Evolutionary conservation across 2,797 vertebrate species (phyloP), one percentile per base, ranked within the genome.

Genomic region (Anableps anableps): DNA sequence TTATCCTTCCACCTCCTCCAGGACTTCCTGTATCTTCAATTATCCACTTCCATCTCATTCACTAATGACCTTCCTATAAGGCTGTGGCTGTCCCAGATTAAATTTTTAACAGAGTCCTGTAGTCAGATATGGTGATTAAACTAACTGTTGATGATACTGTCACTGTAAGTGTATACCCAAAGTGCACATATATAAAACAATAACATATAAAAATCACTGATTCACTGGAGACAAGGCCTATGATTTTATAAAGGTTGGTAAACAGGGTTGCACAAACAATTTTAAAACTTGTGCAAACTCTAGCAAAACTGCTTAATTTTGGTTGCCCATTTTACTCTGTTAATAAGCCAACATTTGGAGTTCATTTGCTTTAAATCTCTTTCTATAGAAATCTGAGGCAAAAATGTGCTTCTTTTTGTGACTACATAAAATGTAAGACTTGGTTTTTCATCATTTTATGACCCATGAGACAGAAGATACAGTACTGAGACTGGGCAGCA

Each of bases 11-110:
- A 76, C 73, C 51, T 88, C 80, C 72, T 79, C 70, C 31, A 70
- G 13, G 43, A 80, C 81, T 85, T 89, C 77, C 88, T 90, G 91
- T 85, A 88, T 81, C 78, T 81, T 87, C 86, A 90, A 79, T 89
- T 72, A 87, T 84, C 78, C 74, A 76, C 58, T 77, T 88, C 80
- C 77, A 75, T 79, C 75, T 79, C 6, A 75, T 80, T 79, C 41
- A 29, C 73, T 55, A 68, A 85, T 10, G 45, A 80, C 75, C 11
- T 53, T 75, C 64, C 78, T 29, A 19, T 51, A 68, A 80, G 71
- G 48, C 53, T 66, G 48, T 0, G 14, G 76, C 14, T 55, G 7
- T 74, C 64, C 29, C 38, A 58, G 48, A 11, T 79, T 43, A 1
- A 83, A 72, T 53, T 58, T 80, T 10, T 70, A 51, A 31, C 41